Evolutionary conservation across 2,888 invertebrate genomes (phyloP).

Genomic region (Drosophila siamana): DNA sequence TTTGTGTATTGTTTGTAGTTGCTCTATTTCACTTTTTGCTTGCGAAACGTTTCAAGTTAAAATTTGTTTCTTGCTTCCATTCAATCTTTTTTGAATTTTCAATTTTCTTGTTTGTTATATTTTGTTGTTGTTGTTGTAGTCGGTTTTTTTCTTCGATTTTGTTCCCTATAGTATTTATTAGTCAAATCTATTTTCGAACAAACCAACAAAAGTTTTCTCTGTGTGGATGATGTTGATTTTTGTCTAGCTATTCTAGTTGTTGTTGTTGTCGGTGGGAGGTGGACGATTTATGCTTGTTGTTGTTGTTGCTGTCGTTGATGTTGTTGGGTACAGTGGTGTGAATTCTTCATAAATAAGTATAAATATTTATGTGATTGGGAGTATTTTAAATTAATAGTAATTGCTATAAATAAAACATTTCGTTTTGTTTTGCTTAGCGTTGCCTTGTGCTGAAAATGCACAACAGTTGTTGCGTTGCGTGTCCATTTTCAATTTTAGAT

Average conservation of each 20-base stretch:
- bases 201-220: conserved; percentile 54
- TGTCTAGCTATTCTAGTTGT: conserved; percentile 38
- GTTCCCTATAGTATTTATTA: conserved; percentile 80
- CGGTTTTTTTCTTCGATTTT: conserved; percentile 60
- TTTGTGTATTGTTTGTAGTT: conserved; percentile 48
- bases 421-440: background rate
- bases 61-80: conserved; percentile 13
- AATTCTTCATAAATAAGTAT: conserved; percentile 12
- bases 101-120: conserved; percentile 34
- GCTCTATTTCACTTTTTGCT: conserved; percentile 25
- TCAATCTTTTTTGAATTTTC: conserved; percentile 44
- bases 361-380: conserved; percentile 6
- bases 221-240: conserved; percentile 48
- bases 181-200: conserved; percentile 83
- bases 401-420: conserved; percentile 5
- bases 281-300: conserved; percentile 20
- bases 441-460: background rate
- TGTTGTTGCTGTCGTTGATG: conserved; percentile 18
- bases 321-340: conserved; percentile 39
- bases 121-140: conserved; percentile 38
- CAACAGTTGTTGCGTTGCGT: background rate
- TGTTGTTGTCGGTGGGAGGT: conserved; percentile 29
- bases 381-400: conserved; percentile 14
- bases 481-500: conserved; percentile 4
- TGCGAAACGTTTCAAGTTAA: conserved; percentile 47